Percentiles rank a stretch among this genome's conserved stretches.
Conservation (phyloP, 2,888 invertebrate species). For the Ctena decussata region DNA sequence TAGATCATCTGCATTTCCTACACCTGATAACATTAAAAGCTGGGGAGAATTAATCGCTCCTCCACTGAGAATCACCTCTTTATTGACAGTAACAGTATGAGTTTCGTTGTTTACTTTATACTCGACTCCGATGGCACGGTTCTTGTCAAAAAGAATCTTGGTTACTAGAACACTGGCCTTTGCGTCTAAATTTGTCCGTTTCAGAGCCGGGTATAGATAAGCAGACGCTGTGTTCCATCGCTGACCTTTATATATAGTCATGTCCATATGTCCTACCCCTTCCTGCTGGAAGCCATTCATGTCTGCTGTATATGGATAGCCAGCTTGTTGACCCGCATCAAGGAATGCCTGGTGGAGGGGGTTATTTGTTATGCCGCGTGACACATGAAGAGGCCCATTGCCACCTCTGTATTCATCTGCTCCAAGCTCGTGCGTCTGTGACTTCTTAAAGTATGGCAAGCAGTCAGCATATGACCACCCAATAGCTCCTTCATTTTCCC, state of each 20-base stretch:
- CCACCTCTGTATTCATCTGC: constrained; percentile 87
- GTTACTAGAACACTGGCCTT: constrained; percentile 90
- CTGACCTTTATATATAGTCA: constrained; percentile 89
- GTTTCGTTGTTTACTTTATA: constrained; percentile 78
- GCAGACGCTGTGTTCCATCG: constrained; percentile 91
- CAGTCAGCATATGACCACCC: constrained; percentile 92
- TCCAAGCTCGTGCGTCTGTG: constrained; percentile 87
- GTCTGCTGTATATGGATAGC: constrained; percentile 87
- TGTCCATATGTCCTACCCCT: constrained; percentile 88
- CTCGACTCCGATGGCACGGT: constrained; percentile 87
- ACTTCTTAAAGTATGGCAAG: constrained; percentile 90
- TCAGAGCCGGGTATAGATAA: constrained; percentile 90
- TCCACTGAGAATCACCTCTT: constrained; percentile 94
- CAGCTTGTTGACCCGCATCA: constrained; percentile 86
- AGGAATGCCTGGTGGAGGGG: constrained; percentile 87
- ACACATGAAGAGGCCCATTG: constrained; percentile 87
- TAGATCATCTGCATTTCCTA: constrained; percentile 90
- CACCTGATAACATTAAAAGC: constrained; percentile 96
- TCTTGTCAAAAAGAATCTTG: constrained; percentile 85
- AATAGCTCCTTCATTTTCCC: constrained; percentile 94
- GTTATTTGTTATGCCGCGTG: constrained; percentile 86
- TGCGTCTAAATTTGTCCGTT: constrained; percentile 90
- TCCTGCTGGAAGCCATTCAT: constrained; percentile 88
- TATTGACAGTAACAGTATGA: constrained; percentile 88
- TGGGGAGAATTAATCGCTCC: constrained; percentile 98